phyloP scores from a whole-genome alignment of 1,140 invertebrate genomes.

The Manduca sexta region DNA sequence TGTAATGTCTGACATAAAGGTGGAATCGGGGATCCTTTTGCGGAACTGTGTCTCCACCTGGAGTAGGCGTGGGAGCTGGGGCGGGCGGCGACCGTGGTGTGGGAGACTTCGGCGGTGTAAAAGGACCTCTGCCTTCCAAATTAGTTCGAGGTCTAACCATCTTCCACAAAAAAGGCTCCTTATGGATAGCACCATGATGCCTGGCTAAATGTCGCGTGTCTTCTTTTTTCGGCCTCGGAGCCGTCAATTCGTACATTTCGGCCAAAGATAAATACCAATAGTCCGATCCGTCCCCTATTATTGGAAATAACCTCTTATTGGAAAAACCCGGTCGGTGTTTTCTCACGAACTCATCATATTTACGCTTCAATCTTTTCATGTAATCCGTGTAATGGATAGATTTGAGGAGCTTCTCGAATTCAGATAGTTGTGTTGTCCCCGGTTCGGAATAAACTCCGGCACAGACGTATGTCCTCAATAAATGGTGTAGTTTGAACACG shows the following conservation, averaged over 20 bases:
- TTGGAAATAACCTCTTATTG: conserved; percentile 58
- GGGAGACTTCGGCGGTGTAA: conserved; percentile 22
- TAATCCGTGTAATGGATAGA: conserved; percentile 65
- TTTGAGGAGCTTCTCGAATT: conserved; percentile 65
- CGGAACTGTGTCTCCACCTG: conserved; percentile 16
- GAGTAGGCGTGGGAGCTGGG: conserved; percentile 25
- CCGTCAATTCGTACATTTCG: conserved; percentile 63
- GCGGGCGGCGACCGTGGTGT: conserved; percentile 11
- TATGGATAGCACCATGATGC: conserved; percentile 46
- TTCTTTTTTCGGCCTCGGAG: conserved; percentile 18
- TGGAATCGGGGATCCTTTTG: conserved; percentile 52
- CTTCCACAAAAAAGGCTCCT: conserved; percentile 57
- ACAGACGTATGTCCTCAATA: conserved; percentile 54
- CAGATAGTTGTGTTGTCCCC: conserved; percentile 46
- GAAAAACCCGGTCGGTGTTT: conserved; percentile 48
- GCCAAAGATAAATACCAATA: conserved; percentile 67
- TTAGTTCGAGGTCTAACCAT: conserved; percentile 25
- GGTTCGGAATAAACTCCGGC: conserved; percentile 62
- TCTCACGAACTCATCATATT: conserved; percentile 59
- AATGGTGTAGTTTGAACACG: conserved; percentile 69
- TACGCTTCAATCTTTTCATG: conserved; percentile 57
- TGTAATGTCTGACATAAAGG: conserved; percentile 57
- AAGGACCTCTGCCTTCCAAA: conserved; percentile 40
- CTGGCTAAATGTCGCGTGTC: conserved; percentile 38
- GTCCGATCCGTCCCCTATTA: conserved; percentile 59